Base-by-base conservation (phyloP, 2,113 vertebrate genomes). In the Mesoclemmys tuberculata region DNA sequence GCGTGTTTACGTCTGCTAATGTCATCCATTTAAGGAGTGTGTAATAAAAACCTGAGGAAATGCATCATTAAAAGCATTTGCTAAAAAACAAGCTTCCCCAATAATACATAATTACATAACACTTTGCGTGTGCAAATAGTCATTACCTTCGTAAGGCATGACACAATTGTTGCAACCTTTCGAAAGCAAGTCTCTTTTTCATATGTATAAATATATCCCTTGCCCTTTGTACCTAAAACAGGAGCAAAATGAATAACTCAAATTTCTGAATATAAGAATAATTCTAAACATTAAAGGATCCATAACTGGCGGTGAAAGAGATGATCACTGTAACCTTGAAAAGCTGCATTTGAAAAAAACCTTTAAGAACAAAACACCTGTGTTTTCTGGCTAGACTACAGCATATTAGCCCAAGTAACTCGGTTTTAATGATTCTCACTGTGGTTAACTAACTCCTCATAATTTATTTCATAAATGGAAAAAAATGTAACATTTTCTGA, bases 401-500 rank as follows among this genome's bases (percentile, higher is more conserved):
- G 78, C 93, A 52, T 91, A 92, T 97, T 82, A 93, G 95, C 84
- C 88, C 96, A 98, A 98, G 97, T 92, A 97, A 46, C 75, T 94
- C 94, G 96, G 89, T 94, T 97, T 79, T 94, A 98, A 97, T 84
- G 94, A 94, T 86, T 92, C 95, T 93, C 84, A 90, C 92, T 97
- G 90, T 95, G 91, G 93, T 95, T 85, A 97, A 56, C 91, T 96
- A 97, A 93, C 82, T 77, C 92, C 85, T 89, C 87, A 95, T 97
- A 97, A 98, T 91, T 98, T 84, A 97, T 97, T 97, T 97, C 93
- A 97, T 97, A 97, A 97, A 31, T 97, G 96, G 96, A 90, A 97
- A 98, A 98, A 98, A 98, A 97, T 97, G 94, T 93, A 96, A 92
- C 89, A 93, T 97, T 97, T 97, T 95, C 94, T 98, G 96, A 98